These are phyloP conservation scores for Monopterus albus DNA, from an alignment of 2,113 vertebrate genomes.

Conservation along the genomic window DNA sequence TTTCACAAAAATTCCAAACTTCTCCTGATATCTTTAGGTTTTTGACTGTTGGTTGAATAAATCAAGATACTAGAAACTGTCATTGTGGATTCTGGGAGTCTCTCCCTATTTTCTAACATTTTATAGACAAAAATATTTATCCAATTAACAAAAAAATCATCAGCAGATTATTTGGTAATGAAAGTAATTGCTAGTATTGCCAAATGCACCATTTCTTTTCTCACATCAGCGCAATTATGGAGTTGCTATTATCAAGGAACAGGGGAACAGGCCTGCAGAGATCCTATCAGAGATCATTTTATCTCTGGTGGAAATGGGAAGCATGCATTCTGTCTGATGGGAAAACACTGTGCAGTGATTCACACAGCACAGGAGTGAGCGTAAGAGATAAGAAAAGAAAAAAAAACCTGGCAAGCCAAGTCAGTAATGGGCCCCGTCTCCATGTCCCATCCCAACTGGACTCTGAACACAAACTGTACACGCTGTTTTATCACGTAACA, in stretches of 20 bases:
- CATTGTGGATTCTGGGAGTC: background rate
- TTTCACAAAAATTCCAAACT: no score
- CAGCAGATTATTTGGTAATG: no score
- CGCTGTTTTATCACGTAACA: slow-evolving; percentile 34
- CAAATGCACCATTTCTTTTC: background rate
- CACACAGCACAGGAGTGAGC: background rate
- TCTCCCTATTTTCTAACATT: background rate
- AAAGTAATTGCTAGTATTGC: no score
- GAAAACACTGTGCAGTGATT: slow-evolving; percentile 25
- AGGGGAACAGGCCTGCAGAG: slow-evolving; percentile 2
- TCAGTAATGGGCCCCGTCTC: slow-evolving; percentile 19
- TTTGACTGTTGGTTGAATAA: no score
- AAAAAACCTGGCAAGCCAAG: background rate
- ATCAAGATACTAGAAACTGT: no score
- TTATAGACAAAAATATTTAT: background rate
- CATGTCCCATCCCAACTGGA: slow-evolving; percentile 43
- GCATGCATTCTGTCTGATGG: slow-evolving; percentile 22
- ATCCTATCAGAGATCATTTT: slow-evolving; percentile 23
- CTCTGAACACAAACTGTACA: slow-evolving; percentile 48
- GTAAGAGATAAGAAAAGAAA: slow-evolving; percentile 9
- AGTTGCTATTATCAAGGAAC: slow-evolving; percentile 8
- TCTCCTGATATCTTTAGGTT: no score
- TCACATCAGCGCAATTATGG: slow-evolving; percentile 2
- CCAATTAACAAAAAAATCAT: no score
- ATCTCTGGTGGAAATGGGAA: slow-evolving; percentile 19